Evolutionary conservation across 1,140 invertebrate species (phyloP), one percentile per base, ranked within the genome.

Genomic region (Aricia agestis): DNA sequence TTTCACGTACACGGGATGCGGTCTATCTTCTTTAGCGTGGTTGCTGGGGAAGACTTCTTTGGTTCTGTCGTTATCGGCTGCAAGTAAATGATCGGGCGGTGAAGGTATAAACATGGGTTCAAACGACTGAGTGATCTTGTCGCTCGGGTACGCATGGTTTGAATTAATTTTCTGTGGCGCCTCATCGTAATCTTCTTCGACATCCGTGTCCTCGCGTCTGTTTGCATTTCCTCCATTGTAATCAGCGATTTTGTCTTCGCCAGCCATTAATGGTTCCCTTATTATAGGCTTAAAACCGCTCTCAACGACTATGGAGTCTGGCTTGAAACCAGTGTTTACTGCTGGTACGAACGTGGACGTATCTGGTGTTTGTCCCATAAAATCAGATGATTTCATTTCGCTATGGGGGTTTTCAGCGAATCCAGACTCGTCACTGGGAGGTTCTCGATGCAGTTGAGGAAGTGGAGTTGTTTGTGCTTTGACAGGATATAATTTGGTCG

Each of bases 231-330:
- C 73, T 17, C 85, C 86, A 75, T 92, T 90, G 45, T 88, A 89
- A 59, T 92, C 85, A 36, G 91, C 82, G 72, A 93, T 92, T 72
- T 92, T 91, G 52, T 94, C 92, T 76, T 94, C 88, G 36, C 86
- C 87, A 7, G 88, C 85, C 84, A 92, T 91, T 67, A 92, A 75
- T 31, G 91, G 89, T 84, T 93, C 94, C 17, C 93, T 92, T n/a
- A 96, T 93, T 17, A 97, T 97, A 1, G 96, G 96, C 71, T 95
- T 96, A 78, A 97, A 97, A 0, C 96, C 96, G 68, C 95, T 94
- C 88, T 97, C 96, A 42, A 97, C 95, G 0, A 97, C 94, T 15
- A 97, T 94, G 0, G 95, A 95, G 71, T 95, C 94, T 0, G 96
- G 96, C 82, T 96, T 94, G 79, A 97, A 97, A 0, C 96, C 96